Evolutionary conservation across 2,888 invertebrate species (phyloP).

Genomic region (Drosophila limbata): DNA sequence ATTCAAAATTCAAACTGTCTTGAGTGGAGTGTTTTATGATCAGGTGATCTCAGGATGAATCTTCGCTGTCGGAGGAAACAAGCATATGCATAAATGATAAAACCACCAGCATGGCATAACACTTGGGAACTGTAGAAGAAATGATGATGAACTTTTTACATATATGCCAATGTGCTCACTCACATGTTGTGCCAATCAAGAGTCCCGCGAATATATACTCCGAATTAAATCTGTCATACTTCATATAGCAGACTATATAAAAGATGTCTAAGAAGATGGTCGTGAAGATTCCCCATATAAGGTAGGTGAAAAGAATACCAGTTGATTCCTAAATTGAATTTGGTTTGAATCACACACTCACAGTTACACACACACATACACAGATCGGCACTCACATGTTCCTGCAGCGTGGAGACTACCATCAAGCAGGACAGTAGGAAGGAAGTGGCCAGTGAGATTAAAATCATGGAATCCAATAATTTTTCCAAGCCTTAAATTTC

Average conservation of each 20-base stretch:
- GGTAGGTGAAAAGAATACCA: conserved; percentile 45
- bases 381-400: conserved; percentile 34
- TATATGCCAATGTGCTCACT: conserved; percentile 20
- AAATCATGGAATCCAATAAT: conserved; percentile 38
- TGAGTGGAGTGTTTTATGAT: background rate
- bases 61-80: conserved; percentile 46
- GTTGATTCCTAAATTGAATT: conserved; percentile 44
- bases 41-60: conserved; percentile 17
- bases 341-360: background rate
- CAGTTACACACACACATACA: background rate
- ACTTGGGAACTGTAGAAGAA: conserved; percentile 33
- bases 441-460: conserved; percentile 35
- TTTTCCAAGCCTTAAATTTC: conserved; percentile 32
- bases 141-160: background rate
- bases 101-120: conserved; percentile 49
- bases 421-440: conserved; percentile 27
- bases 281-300: conserved; percentile 47
- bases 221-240: background rate
- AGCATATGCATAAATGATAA: conserved; percentile 45
- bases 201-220: background rate
- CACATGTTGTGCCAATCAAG: conserved; percentile 27
- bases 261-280: conserved; percentile 26
- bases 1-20: background rate
- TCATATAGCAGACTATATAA: background rate
- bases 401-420: conserved; percentile 46